A percentile compares a stretch with the other conserved stretches of the same genome.
These are phyloP conservation scores for Prosapia bicincta DNA, from an alignment of 2,888 invertebrate genomes.

Conservation along the genomic window DNA sequence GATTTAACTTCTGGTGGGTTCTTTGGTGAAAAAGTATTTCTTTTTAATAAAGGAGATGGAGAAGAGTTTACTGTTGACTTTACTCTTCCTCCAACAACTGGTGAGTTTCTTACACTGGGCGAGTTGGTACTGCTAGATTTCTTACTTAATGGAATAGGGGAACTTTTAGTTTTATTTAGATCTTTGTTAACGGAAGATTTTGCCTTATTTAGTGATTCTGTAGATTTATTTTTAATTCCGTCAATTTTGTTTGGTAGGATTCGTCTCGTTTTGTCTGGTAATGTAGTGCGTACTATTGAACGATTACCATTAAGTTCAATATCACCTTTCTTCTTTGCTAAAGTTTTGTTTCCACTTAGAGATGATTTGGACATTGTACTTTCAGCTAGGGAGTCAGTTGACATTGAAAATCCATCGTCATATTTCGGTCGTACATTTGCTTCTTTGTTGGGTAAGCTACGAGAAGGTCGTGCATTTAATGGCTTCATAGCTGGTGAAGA, in stretches of 20 bases:
- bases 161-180: not conserved
- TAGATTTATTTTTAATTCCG: slow-evolving; percentile 8
- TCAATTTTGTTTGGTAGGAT: not conserved
- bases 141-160: slow-evolving; percentile 23
- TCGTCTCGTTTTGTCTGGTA: slow-evolving; percentile 3
- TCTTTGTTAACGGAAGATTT: not conserved
- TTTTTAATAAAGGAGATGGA: slow-evolving; percentile 49
- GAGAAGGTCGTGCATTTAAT: slow-evolving; percentile 24
- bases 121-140: slow-evolving; percentile 19
- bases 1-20: slow-evolving; percentile 24
- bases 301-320: slow-evolving; percentile 8
- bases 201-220: slow-evolving; percentile 7
- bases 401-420: slow-evolving; percentile 45
- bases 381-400: slow-evolving; percentile 46
- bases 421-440: not conserved
- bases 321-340: slow-evolving; percentile 1
- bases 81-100: slow-evolving; percentile 1
- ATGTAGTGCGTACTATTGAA: not conserved
- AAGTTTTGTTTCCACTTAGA: slow-evolving; percentile 19
- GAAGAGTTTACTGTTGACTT: slow-evolving; percentile 15
- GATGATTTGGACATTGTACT: slow-evolving; percentile 4
- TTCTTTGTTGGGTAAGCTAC: slow-evolving; percentile 11
- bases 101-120: slow-evolving; percentile 17
- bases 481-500: slow-evolving; percentile 60
- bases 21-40: slow-evolving; percentile 42